These are phyloP conservation scores for Arenaria interpres DNA, from an alignment of 2,113 vertebrate genomes.

Conservation along the genomic window DNA sequence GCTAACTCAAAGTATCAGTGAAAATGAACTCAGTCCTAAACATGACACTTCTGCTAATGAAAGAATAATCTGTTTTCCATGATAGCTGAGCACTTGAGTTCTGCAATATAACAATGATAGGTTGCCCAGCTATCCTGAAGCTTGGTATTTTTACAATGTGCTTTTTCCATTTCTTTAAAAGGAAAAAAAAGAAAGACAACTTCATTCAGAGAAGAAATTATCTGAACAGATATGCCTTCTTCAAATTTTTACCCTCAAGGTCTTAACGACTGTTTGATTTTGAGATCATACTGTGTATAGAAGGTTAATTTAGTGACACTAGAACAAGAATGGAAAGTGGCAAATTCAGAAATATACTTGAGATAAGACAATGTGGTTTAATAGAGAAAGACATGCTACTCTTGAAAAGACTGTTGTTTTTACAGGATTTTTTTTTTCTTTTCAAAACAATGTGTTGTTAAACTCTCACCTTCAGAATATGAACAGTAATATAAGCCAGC, in stretches of 20 bases:
- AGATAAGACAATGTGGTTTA: neutral
- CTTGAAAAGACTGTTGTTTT: neutral
- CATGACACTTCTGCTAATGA: neutral
- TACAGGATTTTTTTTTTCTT: neutral
- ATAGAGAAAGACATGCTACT: neutral
- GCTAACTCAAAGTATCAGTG: neutral
- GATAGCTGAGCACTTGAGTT: neutral
- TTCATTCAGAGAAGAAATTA: neutral
- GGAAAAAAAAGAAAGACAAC: neutral
- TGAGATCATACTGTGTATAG: neutral
- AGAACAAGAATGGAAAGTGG: neutral
- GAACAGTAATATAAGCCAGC: neutral
- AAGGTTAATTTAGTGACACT: slow-evolving; percentile 23
- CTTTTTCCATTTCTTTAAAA: neutral
- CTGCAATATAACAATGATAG: neutral
- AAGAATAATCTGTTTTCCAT: neutral
- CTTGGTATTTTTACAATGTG: neutral
- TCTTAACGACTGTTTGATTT: slow-evolving; percentile 22
- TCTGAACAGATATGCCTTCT: neutral
- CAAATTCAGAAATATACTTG: slow-evolving; percentile 4
- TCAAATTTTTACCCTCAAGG: slow-evolving; percentile 4
- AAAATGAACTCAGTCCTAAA: neutral
- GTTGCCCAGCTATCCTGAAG: neutral
- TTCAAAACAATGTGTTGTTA: neutral
- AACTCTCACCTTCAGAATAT: neutral